These are phyloP conservation scores for Tachina lurida DNA, from an alignment of 2,888 invertebrate genomes.

Conservation along the genomic window DNA sequence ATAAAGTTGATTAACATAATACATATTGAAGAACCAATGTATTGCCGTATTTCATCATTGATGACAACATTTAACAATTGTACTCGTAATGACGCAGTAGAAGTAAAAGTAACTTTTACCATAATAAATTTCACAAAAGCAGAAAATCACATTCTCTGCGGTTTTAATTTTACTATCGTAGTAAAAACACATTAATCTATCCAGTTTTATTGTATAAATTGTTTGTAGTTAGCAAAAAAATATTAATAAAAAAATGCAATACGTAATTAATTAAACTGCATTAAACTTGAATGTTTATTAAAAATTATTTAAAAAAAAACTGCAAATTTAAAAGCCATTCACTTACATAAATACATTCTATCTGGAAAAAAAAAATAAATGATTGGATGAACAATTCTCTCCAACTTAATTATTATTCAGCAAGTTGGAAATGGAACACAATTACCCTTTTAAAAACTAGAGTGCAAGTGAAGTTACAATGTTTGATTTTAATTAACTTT, in stretches of 20 bases:
- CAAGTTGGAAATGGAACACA: background rate
- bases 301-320: constrained; percentile 3
- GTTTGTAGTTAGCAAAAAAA: background rate
- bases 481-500: constrained; percentile 1
- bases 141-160: background rate
- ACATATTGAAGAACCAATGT: too few relatives aligned
- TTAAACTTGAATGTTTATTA: constrained; percentile 45
- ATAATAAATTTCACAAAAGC: background rate
- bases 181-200: background rate
- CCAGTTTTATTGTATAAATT: constrained; percentile 6
- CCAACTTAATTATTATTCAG: constrained; percentile 29
- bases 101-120: constrained; percentile 16
- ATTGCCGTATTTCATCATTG: too few relatives aligned
- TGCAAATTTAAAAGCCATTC: constrained; percentile 35
- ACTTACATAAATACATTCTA: constrained; percentile 3
- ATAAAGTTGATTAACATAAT: too few relatives aligned
- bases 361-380: constrained; percentile 35
- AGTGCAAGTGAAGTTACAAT: background rate
- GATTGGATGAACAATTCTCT: constrained; percentile 37
- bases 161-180: constrained; percentile 5
- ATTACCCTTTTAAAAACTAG: background rate
- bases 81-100: too few relatives aligned
- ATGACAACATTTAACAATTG: too few relatives aligned
- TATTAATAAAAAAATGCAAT: constrained; percentile 22
- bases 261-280: constrained; percentile 42